Base-by-base conservation (phyloP, 2,888 invertebrate genomes). In the Hydrotaea diabolus region DNA sequence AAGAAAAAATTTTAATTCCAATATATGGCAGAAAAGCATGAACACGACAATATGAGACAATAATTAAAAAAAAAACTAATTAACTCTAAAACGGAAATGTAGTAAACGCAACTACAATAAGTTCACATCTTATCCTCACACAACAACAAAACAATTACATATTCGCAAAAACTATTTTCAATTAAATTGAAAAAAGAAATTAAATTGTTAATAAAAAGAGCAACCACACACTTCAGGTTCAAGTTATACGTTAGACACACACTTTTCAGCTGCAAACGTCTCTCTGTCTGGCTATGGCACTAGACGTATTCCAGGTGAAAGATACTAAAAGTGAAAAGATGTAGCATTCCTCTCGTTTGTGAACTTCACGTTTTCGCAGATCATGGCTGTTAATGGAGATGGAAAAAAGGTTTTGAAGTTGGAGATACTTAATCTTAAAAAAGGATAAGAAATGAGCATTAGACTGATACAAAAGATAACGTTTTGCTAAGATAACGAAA, bases 131-230 rank as follows among this genome's bases (percentile, higher is more conserved):
- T 43, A 9, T 43, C 15, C 1, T 43, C 43, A 15, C 31, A 31
- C 3, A 3, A 43, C 43, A 43, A 43, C 43, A 43, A 43, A 59
- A n/a, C 26, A 7, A 53, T n/a, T n/a, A n/a, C n/a, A n/a, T n/a
- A n/a, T n/a, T n/a, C n/a, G 17, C 17, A 53, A 26, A 59, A 59
- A 26, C 23, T 59, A 59, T 1, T 59, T 59, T 23, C n/a, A 57
- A 57, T 59, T 21, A 43, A 43, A 43, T 11, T 3, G 4, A 59
- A 59, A 59, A 59, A 59, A 59, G 26, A 26, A 26, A 23, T 59
- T 59, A 23, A 59, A 26, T 59, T 31, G 23, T 59, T 59, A 59
- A 23, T 59, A 59, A 59, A 59, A 59, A 26, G 8, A 26, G 43
- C 9, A 43, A 43, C 43, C 3, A 3, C 3, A 43, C 3, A 3